Evolutionary conservation across 2,888 invertebrate species (phyloP), one percentile per base, ranked within the genome.

Genomic region (Ametastegia equiseti): DNA sequence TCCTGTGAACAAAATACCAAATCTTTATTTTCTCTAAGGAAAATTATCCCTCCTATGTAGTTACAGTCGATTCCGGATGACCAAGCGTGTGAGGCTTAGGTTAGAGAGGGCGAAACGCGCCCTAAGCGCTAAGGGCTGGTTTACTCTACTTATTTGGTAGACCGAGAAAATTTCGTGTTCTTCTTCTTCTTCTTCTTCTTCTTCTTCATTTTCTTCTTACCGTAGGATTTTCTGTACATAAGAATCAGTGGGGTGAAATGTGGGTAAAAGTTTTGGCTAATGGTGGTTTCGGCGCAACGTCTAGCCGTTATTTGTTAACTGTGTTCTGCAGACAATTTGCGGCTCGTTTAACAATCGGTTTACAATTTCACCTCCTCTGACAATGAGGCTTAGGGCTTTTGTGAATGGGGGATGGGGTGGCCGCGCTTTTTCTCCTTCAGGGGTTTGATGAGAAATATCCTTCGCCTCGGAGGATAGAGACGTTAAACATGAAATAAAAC

Each of bases 251-350:
- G 27, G 54, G 50, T 75, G 54, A 75, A 75, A 75, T 75, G 75
- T 75, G 36, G 36, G 75, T 57, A 75, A 75, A 75, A 75, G 54
- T 75, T 75, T 54, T 9, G 33, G 39, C 54, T 75, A 75, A 75
- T 75, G 75, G 75, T 54, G 50, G 33, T 23, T 71, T 45, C n/a
- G 54, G 23, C n/a, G n/a, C 19, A 50, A 5, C 33, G 50, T 42
- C 54, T 36, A 13, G n/a, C 33, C 23, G 23, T 30, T 71, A 71
- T 47, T 47, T 27, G 45, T 47, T 45, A 71, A 45, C 42, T 27
- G 47, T 45, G 27, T 30, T n/a, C 67, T 19, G 19, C 19, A 47
- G 71, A 71, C 42, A 47, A 71, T 71, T 71, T 71, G 45, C 45
- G 45, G 47, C 71, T 71, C 71, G 45, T 71, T 71, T 71, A 15